phyloP scores from a whole-genome alignment of 2,113 vertebrate genomes.

The Mus musculus region GRCm39 chr1:96689501-96690000 shows the following conservation, averaged over 20 bases:
- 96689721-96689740: neutral
- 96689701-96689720: neutral
- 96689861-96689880: no score
- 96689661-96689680: neutral
- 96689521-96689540: neutral
- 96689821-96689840: no score
- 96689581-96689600: neutral
- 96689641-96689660: neutral
- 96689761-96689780: no score
- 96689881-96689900: no score
- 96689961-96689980: no score
- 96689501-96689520: neutral
- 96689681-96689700: slow-evolving; percentile 23
- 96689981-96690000: no score
- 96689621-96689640: neutral
- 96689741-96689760: neutral
- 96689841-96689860: no score
- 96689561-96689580: neutral
- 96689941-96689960: no score
- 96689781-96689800: no score
- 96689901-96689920: no score
- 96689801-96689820: no score
- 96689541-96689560: slow-evolving; percentile 34
- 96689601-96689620: neutral
- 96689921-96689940: no score